Evolutionary conservation across 2,797 vertebrate species (phyloP), one percentile per base, ranked within the genome.

Genomic region (Sus cebifrons): DNA sequence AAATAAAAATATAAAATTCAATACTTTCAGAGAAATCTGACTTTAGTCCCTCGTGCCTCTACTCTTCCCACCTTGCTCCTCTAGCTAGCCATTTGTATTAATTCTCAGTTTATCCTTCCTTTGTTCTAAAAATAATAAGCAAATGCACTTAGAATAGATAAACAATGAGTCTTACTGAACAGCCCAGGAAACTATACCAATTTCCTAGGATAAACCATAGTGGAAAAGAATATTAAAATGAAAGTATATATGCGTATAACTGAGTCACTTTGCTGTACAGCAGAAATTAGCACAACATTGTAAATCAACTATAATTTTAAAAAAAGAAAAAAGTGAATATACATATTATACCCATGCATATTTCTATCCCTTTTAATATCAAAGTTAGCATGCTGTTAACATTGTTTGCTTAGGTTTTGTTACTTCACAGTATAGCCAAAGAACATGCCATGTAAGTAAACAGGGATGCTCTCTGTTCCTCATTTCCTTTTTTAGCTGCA

Each of bases 1-100:
- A 93, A 79, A 54, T 86, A 79, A 79, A 86, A 70, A 71, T 79
- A 27, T 49, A 93, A 62, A 86, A 86, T 40, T 18, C 40, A 81
- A n/a, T 36, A n/a, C 67, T 91, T 91, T 74, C 54, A 84, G 74
- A 85, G 52, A 82, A 74, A 82, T 81, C 68, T 73, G 60, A 11
- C 67, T 87, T 79, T 67, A 3, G 60, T 40, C 7, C 14, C 6
- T 91, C 73, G 81, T 25, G 20, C 49, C 71, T 88, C 75, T 75
- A 65, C 40, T 52, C 36, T 68, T 74, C 54, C 32, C n/a, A 91
- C 36, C 36, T 91, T 71, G 87, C 44, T 13, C 23, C 54, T 84
- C 23, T 20, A 44, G 23, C 16, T 70, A 75, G 70, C 20, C 21
- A 71, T 85, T 85, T 92, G 84, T 78, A 95, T 78, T 52, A 49